phyloP scores from a whole-genome alignment of 2,113 vertebrate species.

The Ovibos moschatus region DNA sequence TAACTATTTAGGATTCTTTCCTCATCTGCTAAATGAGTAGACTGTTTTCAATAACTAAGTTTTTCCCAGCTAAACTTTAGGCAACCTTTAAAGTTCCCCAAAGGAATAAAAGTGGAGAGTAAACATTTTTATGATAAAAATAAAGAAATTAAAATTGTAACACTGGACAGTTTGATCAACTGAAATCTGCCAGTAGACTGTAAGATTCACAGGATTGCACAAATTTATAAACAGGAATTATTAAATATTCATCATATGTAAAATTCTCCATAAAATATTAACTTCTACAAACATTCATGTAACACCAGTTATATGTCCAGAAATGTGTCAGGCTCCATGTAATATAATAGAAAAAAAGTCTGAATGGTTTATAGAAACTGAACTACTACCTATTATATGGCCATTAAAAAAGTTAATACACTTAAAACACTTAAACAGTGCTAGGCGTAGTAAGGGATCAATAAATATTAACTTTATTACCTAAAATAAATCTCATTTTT shows the following conservation, averaged over 20 bases:
- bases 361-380: constrained; percentile 12
- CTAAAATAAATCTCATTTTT: not conserved
- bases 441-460: not conserved
- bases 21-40: not conserved
- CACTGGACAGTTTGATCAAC: not conserved
- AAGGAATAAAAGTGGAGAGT: not conserved
- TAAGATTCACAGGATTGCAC: not conserved
- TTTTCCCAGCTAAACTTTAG: not conserved
- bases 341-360: not conserved
- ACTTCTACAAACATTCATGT: not conserved
- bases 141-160: not conserved
- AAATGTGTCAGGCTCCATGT: not conserved
- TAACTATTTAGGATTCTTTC: not conserved
- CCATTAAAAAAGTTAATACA: not conserved
- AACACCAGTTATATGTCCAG: not conserved
- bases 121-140: constrained; percentile 6
- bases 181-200: constrained; percentile 33
- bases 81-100: not conserved
- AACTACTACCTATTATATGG: not conserved
- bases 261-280: not conserved
- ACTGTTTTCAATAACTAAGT: not conserved
- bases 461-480: not conserved
- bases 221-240: constrained; percentile 1
- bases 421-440: not conserved
- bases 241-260: constrained; percentile 1